phyloP scores from a whole-genome alignment of 2,113 vertebrate species.

The Alces alces region DNA sequence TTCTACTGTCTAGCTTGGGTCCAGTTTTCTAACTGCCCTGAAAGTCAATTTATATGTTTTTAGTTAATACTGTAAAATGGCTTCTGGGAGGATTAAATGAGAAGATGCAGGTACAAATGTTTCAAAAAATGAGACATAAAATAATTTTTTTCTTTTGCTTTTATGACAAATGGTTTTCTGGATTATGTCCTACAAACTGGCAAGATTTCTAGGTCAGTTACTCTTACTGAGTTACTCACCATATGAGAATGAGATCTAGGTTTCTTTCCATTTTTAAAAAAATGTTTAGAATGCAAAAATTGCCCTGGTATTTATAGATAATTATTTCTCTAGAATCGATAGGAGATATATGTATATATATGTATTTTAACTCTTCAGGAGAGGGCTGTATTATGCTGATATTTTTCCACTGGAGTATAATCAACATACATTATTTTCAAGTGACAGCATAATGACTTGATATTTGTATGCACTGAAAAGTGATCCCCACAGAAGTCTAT shows the following conservation, averaged over 20 bases:
- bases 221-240: background rate
- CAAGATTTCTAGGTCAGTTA: background rate
- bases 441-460: background rate
- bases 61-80: background rate
- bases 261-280: background rate
- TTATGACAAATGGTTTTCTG: background rate
- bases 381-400: background rate
- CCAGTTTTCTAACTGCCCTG: background rate
- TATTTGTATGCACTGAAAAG: background rate
- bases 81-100: background rate
- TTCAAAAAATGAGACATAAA: background rate
- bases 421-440: background rate
- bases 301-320: background rate
- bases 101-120: background rate
- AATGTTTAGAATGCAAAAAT: background rate
- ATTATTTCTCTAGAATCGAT: background rate
- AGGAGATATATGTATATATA: background rate
- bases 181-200: background rate
- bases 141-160: background rate
- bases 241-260: background rate
- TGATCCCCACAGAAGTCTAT: background rate
- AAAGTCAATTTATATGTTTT: background rate
- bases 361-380: background rate
- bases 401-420: background rate
- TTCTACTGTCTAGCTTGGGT: background rate